Conservation (phyloP, 92 coral and sea anemone genomes). For the Hydrozoanthus gracilis region DNA sequence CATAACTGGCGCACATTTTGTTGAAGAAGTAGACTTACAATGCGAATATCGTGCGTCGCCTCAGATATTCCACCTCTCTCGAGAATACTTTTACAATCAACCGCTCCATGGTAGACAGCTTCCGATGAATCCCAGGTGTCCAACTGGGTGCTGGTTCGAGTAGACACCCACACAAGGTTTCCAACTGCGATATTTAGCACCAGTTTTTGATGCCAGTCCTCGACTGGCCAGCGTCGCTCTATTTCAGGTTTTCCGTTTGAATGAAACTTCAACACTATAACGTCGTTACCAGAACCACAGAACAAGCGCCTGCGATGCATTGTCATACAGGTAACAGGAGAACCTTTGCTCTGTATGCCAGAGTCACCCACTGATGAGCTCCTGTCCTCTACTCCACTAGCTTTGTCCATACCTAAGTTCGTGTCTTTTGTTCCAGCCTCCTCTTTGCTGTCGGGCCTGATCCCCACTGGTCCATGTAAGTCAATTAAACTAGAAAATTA, state of each 20-base stretch:
- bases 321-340: conserved; percentile 80
- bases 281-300: conserved; percentile 90
- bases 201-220: conserved; percentile 69
- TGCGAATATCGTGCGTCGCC: conserved; percentile 78
- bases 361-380: conserved; percentile 29
- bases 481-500: conserved; percentile 14
- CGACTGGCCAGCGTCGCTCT: conserved; percentile 83
- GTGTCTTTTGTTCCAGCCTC: not conserved
- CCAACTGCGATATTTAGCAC: conserved; percentile 89
- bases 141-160: conserved; percentile 72
- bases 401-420: too few species aligned
- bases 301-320: conserved; percentile 71
- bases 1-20: conserved; percentile 73
- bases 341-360: conserved; percentile 42
- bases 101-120: conserved; percentile 65
- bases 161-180: conserved; percentile 81
- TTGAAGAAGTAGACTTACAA: conserved; percentile 80
- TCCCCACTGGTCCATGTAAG: not conserved
- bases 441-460: not conserved
- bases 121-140: conserved; percentile 86
- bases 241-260: conserved; percentile 51
- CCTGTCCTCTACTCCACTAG: conserved; percentile 37
- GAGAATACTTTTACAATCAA: conserved; percentile 76
- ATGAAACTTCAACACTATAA: conserved; percentile 69
- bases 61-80: conserved; percentile 59